Conservation (phyloP, 2,888 invertebrate species). For the Micoletzkya japonica region DNA sequence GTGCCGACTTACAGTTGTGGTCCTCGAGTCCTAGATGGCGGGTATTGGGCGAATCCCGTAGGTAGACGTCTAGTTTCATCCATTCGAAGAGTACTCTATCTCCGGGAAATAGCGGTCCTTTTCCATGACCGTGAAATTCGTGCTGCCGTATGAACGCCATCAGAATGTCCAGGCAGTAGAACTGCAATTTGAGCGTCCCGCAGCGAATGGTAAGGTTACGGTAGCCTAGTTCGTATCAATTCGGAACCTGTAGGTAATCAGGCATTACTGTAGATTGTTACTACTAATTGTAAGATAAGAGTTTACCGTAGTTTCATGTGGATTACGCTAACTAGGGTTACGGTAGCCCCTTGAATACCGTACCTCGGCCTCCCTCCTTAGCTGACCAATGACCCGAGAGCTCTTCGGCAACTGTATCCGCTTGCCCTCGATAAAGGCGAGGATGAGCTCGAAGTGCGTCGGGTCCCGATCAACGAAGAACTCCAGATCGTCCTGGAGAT, state of each 20-base stretch:
- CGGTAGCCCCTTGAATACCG: neutral
- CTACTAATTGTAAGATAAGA: too few species aligned
- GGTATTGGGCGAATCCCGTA: neutral
- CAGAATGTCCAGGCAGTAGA: conserved; percentile 16
- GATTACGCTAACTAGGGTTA: neutral
- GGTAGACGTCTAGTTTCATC: conserved; percentile 5
- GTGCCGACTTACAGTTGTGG: conserved; percentile 3
- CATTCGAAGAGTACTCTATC: neutral
- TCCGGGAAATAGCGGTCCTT: conserved; percentile 15
- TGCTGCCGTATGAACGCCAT: neutral
- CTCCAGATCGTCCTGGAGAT: conserved; percentile 15
- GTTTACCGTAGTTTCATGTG: too few species aligned
- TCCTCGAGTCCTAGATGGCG: neutral
- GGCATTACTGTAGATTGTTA: too few species aligned
- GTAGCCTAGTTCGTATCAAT: too few species aligned
- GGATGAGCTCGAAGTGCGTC: conserved; percentile 1
- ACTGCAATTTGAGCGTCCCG: neutral
- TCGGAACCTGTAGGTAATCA: too few species aligned
- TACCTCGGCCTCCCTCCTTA: conserved; percentile 21
- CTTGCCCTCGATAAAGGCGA: neutral
- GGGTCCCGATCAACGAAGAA: conserved; percentile 24
- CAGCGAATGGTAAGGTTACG: too few species aligned
- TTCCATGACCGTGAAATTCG: conserved; percentile 10
- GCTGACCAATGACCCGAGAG: neutral
- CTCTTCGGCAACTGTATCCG: neutral